Base-by-base conservation (phyloP, 2,888 invertebrate species). In the Pyrrhosoma nymphula region DNA sequence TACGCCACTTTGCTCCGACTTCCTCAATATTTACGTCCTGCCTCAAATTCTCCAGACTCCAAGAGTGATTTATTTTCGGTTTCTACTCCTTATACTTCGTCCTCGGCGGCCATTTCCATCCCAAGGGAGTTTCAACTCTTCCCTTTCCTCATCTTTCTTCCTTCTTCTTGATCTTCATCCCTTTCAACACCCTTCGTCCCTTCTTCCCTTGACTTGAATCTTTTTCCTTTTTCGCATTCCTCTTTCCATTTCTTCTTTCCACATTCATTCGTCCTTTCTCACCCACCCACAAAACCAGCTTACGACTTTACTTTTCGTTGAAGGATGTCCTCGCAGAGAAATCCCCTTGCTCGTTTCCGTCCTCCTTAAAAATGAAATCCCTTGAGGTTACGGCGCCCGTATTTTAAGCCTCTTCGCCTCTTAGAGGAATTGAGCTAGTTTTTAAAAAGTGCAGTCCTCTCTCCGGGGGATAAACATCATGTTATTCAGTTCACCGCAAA, bases 1-100 rank as follows among this genome's bases (percentile, higher is more conserved):
- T 82, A 82, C 82, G 82, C 82, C 82, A 2, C 35, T 82, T 82
- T 82, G 30, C 35, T 16, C 35, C 82, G 23, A 35, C 82, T 82
- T 3, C 35, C 16, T 35, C 82, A 30, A 82, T 82, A 82, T 82
- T 82, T 82, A 82, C 82, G 82, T 16, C 82, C 35, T 35, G 2
- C 82, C 35, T 82, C 82, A 82, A 82, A 82, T 30, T 35, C 82
- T 82, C 82, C 82, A 82, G 82, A 82, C 82, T 82, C 82, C 35
- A 16, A 47, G 35, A 16, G 35, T 18, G 26, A 82, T 82, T 82
- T 82, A 82, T 82, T 82, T 60, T 82, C 16, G 10, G 82, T 82
- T 0, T 35, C 82, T 26, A 12, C 6, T 2, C 69, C 35, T 35
- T n/a, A 35, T 16, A 82, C 82, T 35, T 26, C 35, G 82, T 82